A percentile compares a stretch with the other conserved stretches of the same genome.
Evolutionary conservation across 37 sponge, comb jelly and placozoan species (phyloP).

Genomic region (Mnemiopsis leidyi): DNA sequence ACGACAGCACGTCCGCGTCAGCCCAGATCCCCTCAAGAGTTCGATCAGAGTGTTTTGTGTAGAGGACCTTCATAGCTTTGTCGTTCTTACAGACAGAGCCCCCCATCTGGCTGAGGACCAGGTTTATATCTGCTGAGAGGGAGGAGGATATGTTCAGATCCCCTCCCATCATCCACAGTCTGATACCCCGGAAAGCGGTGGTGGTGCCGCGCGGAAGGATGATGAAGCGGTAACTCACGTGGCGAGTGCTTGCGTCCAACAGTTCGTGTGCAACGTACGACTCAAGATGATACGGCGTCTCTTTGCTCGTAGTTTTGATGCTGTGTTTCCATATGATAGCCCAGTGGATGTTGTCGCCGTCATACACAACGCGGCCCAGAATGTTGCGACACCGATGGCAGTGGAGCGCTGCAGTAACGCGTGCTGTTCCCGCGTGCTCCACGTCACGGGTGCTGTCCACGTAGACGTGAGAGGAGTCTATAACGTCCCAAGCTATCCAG

Average conservation of each 20-base stretch:
- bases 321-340: constrained; percentile 47
- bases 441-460: constrained; percentile 26
- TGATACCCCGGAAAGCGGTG: constrained; percentile 28
- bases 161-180: constrained; percentile 66
- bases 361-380: constrained; percentile 40
- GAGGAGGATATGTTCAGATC: constrained; percentile 51
- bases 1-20: constrained; percentile 30
- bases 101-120: constrained; percentile 1
- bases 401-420: constrained; percentile 35
- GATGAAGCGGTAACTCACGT: constrained; percentile 45
- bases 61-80: constrained; percentile 60
- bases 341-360: constrained; percentile 37
- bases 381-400: constrained; percentile 45
- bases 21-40: background rate
- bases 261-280: constrained; percentile 31
- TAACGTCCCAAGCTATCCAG: constrained; percentile 17
- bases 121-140: background rate
- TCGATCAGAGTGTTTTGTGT: constrained; percentile 22
- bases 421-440: constrained; percentile 21
- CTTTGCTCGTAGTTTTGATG: background rate
- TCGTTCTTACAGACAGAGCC: background rate
- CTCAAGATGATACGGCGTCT: constrained; percentile 28
- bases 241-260: constrained; percentile 29
- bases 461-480: background rate
- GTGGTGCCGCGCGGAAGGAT: constrained; percentile 21